Conservation (phyloP, 2,888 invertebrate genomes). For the Lycia hirtaria region DNA sequence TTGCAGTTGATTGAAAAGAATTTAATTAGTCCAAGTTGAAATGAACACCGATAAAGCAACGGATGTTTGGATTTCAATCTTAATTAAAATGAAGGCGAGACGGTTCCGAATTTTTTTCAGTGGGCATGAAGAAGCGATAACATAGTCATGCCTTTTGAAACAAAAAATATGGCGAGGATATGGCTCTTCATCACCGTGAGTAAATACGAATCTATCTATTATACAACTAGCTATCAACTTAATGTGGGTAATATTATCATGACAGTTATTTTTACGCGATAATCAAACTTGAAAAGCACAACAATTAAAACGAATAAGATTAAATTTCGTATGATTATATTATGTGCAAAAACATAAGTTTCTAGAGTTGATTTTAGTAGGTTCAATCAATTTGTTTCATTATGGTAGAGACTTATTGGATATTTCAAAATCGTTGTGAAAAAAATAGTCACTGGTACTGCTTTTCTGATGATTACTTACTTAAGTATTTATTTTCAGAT, state of each 20-base stretch:
- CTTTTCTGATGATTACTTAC: too few species aligned
- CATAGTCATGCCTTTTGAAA: constrained; percentile 53
- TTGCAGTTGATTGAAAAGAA: neutral
- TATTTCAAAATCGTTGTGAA: too few species aligned
- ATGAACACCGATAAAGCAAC: constrained; percentile 33
- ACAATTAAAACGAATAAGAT: too few species aligned
- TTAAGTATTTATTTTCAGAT: constrained; percentile 31
- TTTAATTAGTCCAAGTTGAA: constrained; percentile 1
- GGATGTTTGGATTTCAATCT: constrained; percentile 46
- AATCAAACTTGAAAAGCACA: too few species aligned
- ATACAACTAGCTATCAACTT: neutral
- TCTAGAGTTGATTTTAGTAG: too few species aligned
- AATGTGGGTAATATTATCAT: too few species aligned
- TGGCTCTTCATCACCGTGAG: constrained; percentile 58
- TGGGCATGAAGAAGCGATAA: constrained; percentile 42
- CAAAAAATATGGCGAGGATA: constrained; percentile 46
- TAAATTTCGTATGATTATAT: too few species aligned
- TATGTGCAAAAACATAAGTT: too few species aligned
- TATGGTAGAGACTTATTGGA: too few species aligned
- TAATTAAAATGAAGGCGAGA: constrained; percentile 68
- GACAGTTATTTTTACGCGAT: too few species aligned
- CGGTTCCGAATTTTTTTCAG: constrained; percentile 41
- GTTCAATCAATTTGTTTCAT: too few species aligned
- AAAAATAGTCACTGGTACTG: too few species aligned
- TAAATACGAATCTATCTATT: neutral